Base-by-base conservation (phyloP, 2,888 invertebrate genomes). In the Ernsta delagoae region DNA sequence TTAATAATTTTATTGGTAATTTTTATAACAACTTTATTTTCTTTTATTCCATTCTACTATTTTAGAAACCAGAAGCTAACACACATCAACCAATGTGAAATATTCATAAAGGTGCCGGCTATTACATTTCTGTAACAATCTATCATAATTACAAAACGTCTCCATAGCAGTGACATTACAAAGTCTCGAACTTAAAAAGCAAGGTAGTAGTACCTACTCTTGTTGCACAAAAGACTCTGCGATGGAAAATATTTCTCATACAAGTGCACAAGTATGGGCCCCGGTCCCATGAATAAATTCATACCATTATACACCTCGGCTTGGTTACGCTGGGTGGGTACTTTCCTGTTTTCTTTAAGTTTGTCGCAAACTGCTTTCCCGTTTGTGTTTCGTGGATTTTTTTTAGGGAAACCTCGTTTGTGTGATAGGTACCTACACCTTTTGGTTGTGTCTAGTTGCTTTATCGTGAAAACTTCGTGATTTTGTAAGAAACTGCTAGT, bases 281-380 rank as follows among this genome's bases (percentile, higher is more conserved):
- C 54, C 16, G 54, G 39, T 65, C 59, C 66, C 60, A 67, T 67
- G 66, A 67, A 67, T 67, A 67, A 67, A 67, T 61, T 67, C 67
- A 61, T 67, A 61, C 60, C 60, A 67, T 67, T 67, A 67, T 56
- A 43, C 61, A 66, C 54, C 67, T 45, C 45, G 31, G 67, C 34
- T 66, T 53, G 60, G 59, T 60, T 66, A 54, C 59, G 48, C 50
- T 31, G 50, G 41, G 24, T n/a, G 50, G 41, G 24, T 41, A 6
- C 66, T 34, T 60, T 54, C 43, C 50, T 60, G 34, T 53, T 66
- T 66, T 60, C 66, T 60, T 66, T 60, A 53, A 59, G 66, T 53
- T 66, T 60, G 66, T 66, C 66, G 60, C 59, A 60, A 66, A 66
- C 59, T 60, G 53, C 43, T 66, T 59, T 34, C 43, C 31, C 53